Evolutionary conservation across 2,797 vertebrate genomes (phyloP).

Genomic region (Otus scops): DNA sequence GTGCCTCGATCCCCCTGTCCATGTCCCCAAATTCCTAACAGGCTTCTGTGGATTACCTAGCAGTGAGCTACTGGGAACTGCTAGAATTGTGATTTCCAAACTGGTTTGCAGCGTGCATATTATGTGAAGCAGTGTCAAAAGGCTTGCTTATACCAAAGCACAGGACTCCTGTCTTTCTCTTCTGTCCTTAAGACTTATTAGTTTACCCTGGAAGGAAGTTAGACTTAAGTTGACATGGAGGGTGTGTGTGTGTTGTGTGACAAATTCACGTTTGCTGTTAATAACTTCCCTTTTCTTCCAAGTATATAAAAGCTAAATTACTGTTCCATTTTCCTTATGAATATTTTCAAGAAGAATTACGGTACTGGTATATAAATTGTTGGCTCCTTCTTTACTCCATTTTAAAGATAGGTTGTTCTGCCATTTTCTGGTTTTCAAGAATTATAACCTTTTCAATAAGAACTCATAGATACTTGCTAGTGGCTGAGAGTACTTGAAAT

Average conservation of each 20-base stretch:
- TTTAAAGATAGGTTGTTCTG: neutral
- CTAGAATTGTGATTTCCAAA: neutral
- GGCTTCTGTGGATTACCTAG: neutral
- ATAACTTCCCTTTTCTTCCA: neutral
- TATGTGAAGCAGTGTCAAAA: neutral
- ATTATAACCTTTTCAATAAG: rapidly evolving
- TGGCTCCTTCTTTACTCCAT: neutral
- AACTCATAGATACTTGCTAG: neutral
- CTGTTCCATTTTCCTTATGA: neutral
- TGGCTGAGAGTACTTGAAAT: neutral
- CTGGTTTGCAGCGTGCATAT: neutral
- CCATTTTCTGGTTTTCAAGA: neutral
- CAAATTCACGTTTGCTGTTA: neutral
- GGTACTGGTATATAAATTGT: neutral
- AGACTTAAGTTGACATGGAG: neutral
- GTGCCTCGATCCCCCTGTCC: too few relatives aligned
- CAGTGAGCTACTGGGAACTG: neutral
- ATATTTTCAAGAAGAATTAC: neutral
- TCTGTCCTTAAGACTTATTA: neutral
- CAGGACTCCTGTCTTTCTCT: neutral
- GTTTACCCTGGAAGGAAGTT: neutral
- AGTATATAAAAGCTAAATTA: neutral
- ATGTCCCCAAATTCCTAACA: neutral
- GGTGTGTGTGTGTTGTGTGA: neutral
- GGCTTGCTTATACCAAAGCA: neutral